These are phyloP conservation scores for Chaetodon auriga DNA, from an alignment of 2,113 vertebrate genomes.

Conservation along the genomic window DNA sequence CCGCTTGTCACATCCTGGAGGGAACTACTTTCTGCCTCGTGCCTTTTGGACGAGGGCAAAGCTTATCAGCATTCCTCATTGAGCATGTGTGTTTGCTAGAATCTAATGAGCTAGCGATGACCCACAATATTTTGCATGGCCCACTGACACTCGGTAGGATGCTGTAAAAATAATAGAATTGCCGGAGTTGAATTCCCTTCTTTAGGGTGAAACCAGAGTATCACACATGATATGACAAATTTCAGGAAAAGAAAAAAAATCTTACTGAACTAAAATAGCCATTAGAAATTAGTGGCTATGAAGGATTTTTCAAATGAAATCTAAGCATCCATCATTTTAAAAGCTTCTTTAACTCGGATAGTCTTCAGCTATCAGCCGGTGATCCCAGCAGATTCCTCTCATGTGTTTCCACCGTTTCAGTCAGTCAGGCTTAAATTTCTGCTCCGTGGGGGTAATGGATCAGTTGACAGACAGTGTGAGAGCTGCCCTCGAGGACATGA, in stretches of 20 bases:
- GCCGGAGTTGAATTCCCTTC: not conserved
- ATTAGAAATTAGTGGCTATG: not conserved
- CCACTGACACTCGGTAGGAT: not conserved
- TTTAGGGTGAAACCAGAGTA: not conserved
- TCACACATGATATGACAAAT: not conserved
- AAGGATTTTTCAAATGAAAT: slow-evolving; percentile 6
- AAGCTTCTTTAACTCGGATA: slow-evolving; percentile 3
- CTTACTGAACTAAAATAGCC: not conserved
- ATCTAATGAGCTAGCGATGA: slow-evolving; percentile 30
- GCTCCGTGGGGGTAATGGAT: slow-evolving; percentile 22
- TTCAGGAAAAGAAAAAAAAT: not conserved
- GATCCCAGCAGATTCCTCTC: slow-evolving; percentile 19
- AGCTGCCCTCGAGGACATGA: slow-evolving; percentile 16
- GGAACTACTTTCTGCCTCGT: slow-evolving; percentile 15
- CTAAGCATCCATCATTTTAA: slow-evolving; percentile 14
- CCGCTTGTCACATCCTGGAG: slow-evolving; percentile 30
- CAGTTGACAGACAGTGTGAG: slow-evolving; percentile 21
- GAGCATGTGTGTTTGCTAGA: slow-evolving; percentile 19
- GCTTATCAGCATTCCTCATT: slow-evolving; percentile 24
- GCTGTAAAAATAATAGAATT: not conserved
- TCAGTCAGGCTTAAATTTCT: slow-evolving; percentile 51
- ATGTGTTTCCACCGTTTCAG: slow-evolving; percentile 16
- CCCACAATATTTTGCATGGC: slow-evolving; percentile 4
- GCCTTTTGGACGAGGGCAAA: slow-evolving; percentile 5
- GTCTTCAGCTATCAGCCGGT: slow-evolving; percentile 20